Percentiles rank a stretch among this genome's conserved stretches.
These are phyloP conservation scores for Gymnarchus niloticus DNA, from an alignment of 2,113 vertebrate genomes.

Conservation along the genomic window DNA sequence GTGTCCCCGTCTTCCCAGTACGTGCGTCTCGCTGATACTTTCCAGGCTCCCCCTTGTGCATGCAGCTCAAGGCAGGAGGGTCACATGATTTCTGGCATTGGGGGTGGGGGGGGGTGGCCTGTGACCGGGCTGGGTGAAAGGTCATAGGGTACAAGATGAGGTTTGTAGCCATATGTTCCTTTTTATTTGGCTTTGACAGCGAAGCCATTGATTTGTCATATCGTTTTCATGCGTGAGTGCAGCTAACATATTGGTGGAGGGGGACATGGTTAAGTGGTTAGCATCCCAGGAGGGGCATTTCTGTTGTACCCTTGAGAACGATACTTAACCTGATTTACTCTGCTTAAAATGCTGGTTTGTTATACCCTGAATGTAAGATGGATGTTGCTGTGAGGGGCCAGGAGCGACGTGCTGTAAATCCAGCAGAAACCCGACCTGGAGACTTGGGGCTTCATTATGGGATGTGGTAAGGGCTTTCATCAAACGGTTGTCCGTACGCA, in stretches of 20 bases:
- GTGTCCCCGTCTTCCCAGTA: not conserved
- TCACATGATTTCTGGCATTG: not conserved
- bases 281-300: not conserved
- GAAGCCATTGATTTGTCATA: not conserved
- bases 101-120: too few relatives aligned
- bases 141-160: not conserved
- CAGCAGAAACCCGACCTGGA: not conserved
- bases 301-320: not conserved
- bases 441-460: too few relatives aligned
- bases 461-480: not conserved
- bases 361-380: too few relatives aligned
- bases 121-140: not conserved
- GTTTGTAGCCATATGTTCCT: not conserved
- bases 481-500: not conserved
- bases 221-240: too few relatives aligned
- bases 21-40: not conserved
- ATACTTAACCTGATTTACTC: not conserved
- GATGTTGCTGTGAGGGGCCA: not conserved
- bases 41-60: not conserved
- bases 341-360: not conserved
- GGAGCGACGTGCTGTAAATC: not conserved
- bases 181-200: not conserved
- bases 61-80: not conserved
- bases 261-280: not conserved
- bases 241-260: not conserved